Percentiles rank a stretch among this genome's conserved stretches.
Conservation (phyloP, 2,888 invertebrate species). For the Drosophila incognita region DNA sequence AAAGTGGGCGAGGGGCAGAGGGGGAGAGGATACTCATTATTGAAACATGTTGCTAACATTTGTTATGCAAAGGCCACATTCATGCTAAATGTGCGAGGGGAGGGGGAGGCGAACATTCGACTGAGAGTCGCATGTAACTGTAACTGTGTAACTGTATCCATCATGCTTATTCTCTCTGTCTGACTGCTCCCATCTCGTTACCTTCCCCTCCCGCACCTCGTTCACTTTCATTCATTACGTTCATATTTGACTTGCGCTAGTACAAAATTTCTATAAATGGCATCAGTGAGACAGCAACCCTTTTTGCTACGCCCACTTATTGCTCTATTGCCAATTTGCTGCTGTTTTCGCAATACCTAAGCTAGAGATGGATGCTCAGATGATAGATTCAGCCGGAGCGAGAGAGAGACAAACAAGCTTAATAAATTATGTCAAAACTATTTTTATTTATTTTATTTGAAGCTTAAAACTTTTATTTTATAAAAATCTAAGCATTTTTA, state of each 20-base stretch:
- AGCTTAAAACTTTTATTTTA: background rate
- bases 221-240: conserved; percentile 30
- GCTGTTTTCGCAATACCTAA: conserved; percentile 67
- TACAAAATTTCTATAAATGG: conserved; percentile 70
- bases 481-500: background rate
- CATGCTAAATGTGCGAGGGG: conserved; percentile 46
- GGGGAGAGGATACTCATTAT: conserved; percentile 56
- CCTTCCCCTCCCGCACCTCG: background rate
- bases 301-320: conserved; percentile 5
- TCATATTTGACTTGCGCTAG: conserved; percentile 50
- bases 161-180: conserved; percentile 61
- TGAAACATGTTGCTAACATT: conserved; percentile 78
- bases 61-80: conserved; percentile 77
- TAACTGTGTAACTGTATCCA: conserved; percentile 55
- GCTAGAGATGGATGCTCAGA: background rate
- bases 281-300: background rate
- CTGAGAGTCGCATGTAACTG: conserved; percentile 7
- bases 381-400: background rate
- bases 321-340: conserved; percentile 63
- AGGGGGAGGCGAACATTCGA: background rate
- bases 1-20: background rate
- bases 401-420: background rate
- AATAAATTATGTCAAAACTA: background rate
- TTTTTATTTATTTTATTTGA: background rate
- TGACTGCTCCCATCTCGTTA: background rate